Evolutionary conservation across 1,140 invertebrate genomes (phyloP).

Genomic region (Brachionus sp.): DNA sequence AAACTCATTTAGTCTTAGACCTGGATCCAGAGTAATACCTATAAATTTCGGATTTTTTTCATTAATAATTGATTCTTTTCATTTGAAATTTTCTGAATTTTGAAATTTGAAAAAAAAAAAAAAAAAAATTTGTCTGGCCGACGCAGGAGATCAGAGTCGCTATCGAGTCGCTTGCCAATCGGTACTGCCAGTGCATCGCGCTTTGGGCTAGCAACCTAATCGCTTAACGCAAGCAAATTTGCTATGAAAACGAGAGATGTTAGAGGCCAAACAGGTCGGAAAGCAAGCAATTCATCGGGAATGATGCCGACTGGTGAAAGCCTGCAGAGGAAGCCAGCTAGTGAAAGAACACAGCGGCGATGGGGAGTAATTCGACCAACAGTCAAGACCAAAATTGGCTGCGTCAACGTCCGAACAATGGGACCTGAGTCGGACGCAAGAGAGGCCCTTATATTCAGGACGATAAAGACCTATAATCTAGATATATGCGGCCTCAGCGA

Average conservation of each 20-base stretch:
- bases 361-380: not conserved
- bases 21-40: no score
- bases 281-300: not conserved
- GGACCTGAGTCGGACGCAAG: not conserved
- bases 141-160: not conserved
- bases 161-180: not conserved
- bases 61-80: no score
- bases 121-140: not conserved
- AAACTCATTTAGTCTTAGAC: no score
- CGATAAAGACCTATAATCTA: not conserved
- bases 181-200: not conserved
- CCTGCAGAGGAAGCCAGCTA: not conserved
- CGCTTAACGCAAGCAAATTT: not conserved
- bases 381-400: not conserved
- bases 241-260: not conserved
- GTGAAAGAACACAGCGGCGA: not conserved
- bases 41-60: no score
- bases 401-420: not conserved
- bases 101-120: no score
- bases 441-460: not conserved
- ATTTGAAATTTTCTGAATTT: no score
- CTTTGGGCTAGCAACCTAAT: not conserved
- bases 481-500: constrained; percentile 23
- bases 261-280: not conserved
- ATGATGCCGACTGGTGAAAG: not conserved